These are phyloP conservation scores for Scortum barcoo DNA, from an alignment of 2,113 vertebrate species.

Conservation along the genomic window DNA sequence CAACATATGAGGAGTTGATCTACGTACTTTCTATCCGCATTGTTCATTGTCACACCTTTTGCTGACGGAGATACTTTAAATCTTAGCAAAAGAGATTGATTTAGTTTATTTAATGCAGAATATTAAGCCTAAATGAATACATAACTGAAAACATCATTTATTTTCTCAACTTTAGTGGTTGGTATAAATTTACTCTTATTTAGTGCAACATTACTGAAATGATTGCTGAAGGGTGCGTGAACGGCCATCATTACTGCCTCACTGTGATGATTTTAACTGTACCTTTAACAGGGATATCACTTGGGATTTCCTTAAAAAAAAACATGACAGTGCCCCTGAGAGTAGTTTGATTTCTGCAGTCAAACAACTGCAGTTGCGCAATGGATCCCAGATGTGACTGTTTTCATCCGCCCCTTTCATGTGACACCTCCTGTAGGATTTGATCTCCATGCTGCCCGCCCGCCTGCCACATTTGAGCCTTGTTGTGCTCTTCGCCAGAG, in stretches of 20 bases:
- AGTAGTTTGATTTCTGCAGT: neutral
- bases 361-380: neutral
- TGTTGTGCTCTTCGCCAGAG: conserved; percentile 3
- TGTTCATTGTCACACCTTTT: conserved; percentile 1
- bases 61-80: neutral
- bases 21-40: neutral
- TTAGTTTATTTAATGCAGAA: neutral
- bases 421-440: conserved; percentile 21
- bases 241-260: neutral
- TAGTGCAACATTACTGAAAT: conserved; percentile 12
- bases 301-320: neutral
- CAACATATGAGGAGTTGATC: conserved; percentile 23
- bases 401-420: neutral
- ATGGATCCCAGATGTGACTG: neutral
- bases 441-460: neutral
- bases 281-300: neutral
- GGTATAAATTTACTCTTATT: conserved; percentile 21
- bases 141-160: conserved; percentile 8
- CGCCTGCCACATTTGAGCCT: neutral
- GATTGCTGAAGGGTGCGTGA: conserved; percentile 17
- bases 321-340: neutral
- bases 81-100: neutral
- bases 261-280: neutral
- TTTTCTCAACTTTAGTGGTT: neutral
- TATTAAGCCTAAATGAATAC: conserved; percentile 5